Base-by-base conservation (phyloP, 2,888 invertebrate genomes). In the Bombylius major region DNA sequence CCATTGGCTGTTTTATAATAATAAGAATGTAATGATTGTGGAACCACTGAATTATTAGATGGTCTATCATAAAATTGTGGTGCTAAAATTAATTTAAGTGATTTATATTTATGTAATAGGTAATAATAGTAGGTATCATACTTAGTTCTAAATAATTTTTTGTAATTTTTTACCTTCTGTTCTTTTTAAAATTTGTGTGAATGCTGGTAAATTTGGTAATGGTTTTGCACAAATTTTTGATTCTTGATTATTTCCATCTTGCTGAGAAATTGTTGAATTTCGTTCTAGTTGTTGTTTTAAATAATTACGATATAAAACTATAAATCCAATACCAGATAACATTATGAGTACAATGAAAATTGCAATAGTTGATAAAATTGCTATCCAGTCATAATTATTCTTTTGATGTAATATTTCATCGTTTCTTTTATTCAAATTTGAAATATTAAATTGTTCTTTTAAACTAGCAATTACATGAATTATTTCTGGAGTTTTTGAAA, bases 21-120 rank as follows among this genome's bases (percentile, higher is more conserved):
- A 56, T 71, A 73, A 4, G 53, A 70, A 65, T 47, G 34, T 11
- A n/a, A 6, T 14, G 36, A 23, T 14, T 23, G 32, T n/a, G 31
- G 23, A 12, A 59, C 53, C 7, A 67, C 69, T 4, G 66, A 60
- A 53, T 71, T 73, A 57, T 71, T 73, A 55, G 69, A 68, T 42
- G 73, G 73, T n/a, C 70, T 65, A 58, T 73, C 72, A 65, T 73
- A 73, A 59, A 70, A 66, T 58, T 70, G 71, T 60, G 70, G 70
- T 56, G 61, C 65, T 56, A 51, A 53, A 51, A 48, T 50, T 12
- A 48, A 32, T 13, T 13, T 3, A 7, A 12, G 5, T 44, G 5
- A 7, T 44, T 44, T 11, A 31, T 44, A 9, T 46, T 32, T 14
- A 45, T 33, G 13, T 36, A 14, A 39, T 45, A 33, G 8, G 31